Evolutionary conservation across 2,888 invertebrate genomes (phyloP).

Genomic region (Didymodactylos carnosus): DNA sequence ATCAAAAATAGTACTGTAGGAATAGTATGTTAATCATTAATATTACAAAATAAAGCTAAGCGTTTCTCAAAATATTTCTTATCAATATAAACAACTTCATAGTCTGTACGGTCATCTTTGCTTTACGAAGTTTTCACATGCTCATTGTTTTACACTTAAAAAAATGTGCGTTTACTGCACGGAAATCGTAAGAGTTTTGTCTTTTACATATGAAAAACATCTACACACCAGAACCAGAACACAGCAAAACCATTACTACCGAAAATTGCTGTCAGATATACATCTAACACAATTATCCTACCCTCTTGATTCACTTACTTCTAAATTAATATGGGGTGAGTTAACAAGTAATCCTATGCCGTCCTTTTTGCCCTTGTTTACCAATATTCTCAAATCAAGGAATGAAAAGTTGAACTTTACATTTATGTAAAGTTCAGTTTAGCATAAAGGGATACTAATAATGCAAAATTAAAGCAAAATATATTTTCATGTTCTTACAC

Average conservation of each 20-base stretch:
- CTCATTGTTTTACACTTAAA: background rate
- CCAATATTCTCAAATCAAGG: too few species aligned
- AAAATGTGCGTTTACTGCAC: background rate
- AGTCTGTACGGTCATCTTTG: background rate
- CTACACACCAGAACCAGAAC: too few species aligned
- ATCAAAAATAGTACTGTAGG: background rate
- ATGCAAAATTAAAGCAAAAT: too few species aligned
- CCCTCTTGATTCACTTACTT: background rate
- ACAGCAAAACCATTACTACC: background rate
- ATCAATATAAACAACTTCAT: background rate
- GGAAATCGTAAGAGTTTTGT: too few species aligned
- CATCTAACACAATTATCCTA: background rate
- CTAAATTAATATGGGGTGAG: background rate
- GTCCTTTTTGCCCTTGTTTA: too few species aligned
- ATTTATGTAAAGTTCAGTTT: too few species aligned
- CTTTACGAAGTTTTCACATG: background rate
- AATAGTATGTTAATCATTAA: background rate
- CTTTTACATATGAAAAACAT: too few species aligned
- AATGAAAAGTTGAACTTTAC: too few species aligned
- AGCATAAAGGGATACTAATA: too few species aligned
- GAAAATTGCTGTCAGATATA: background rate
- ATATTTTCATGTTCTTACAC: too few species aligned
- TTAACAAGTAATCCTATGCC: too few species aligned
- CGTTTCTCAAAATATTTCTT: background rate
- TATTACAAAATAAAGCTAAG: background rate